These are phyloP conservation scores for Aphidius colemani DNA, from an alignment of 2,888 invertebrate species.

Conservation along the genomic window DNA sequence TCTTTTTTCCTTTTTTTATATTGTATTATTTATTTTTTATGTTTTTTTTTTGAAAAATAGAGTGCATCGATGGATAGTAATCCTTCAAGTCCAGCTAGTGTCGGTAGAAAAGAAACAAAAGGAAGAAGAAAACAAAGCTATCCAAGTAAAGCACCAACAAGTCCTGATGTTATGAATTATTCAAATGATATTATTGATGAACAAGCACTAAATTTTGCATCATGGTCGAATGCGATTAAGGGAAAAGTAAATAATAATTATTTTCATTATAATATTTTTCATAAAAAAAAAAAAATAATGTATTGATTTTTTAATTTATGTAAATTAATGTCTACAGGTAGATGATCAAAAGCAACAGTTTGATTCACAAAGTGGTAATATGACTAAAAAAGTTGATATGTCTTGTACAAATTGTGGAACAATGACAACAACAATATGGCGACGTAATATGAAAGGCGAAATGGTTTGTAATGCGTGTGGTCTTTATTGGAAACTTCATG, in stretches of 20 bases:
- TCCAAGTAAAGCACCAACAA: constrained; percentile 69
- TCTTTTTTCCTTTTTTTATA: background rate
- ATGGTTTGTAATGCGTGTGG: constrained; percentile 99
- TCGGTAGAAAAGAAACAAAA: constrained; percentile 64
- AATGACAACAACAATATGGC: constrained; percentile 96
- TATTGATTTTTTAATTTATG: background rate
- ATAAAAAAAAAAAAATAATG: background rate
- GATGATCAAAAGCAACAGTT: constrained; percentile 51
- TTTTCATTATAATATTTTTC: background rate
- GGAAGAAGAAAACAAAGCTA: constrained; percentile 82
- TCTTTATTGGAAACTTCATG: constrained; percentile 95
- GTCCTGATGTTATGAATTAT: constrained; percentile 50
- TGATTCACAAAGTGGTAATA: constrained; percentile 51
- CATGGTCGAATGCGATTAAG: constrained; percentile 56
- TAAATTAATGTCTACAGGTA: constrained; percentile 34
- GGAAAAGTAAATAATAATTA: constrained; percentile 32
- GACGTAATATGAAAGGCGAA: constrained; percentile 93
- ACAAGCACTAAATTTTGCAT: constrained; percentile 56
- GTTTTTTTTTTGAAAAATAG: constrained; percentile 38
- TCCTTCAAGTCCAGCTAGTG: constrained; percentile 58
- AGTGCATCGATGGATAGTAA: constrained; percentile 57
- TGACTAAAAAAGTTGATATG: constrained; percentile 71
- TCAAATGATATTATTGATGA: constrained; percentile 53
- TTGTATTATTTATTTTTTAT: too few relatives aligned
- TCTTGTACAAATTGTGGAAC: constrained; percentile 96